A percentile compares a stretch with the other conserved stretches of the same genome.
These are phyloP conservation scores for Vipera latastei DNA, from an alignment of 2,797 vertebrate genomes.

Conservation along the genomic window DNA sequence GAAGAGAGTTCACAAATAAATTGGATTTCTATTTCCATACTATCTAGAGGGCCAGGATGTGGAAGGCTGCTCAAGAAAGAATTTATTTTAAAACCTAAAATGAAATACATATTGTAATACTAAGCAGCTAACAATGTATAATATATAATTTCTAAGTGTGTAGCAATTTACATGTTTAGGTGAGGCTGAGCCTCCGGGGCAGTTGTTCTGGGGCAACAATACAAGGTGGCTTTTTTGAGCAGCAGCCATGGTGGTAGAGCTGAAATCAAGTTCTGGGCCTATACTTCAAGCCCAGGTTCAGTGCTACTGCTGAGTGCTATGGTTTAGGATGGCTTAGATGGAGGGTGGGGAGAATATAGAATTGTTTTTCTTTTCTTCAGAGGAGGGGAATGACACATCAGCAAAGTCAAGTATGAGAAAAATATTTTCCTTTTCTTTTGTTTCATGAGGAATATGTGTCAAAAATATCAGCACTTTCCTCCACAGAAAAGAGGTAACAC, in stretches of 20 bases:
- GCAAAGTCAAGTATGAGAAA: neutral
- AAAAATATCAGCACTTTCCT: neutral
- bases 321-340: neutral
- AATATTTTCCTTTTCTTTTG: neutral
- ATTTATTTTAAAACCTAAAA: slow-evolving; percentile 4
- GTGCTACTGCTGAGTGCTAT: neutral
- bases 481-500: neutral
- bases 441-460: neutral
- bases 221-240: neutral
- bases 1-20: neutral
- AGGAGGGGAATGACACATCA: neutral
- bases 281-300: neutral
- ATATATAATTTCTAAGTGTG: neutral
- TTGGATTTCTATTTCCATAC: neutral
- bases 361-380: neutral
- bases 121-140: neutral
- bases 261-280: neutral
- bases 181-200: neutral
- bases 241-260: neutral
- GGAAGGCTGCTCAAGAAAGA: neutral
- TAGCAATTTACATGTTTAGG: neutral
- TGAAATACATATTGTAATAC: rapidly evolving
- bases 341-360: neutral
- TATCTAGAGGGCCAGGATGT: neutral
- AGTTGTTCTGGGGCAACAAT: neutral